Conservation (phyloP, 2,113 vertebrate genomes). For the Podocnemis expansa region DNA sequence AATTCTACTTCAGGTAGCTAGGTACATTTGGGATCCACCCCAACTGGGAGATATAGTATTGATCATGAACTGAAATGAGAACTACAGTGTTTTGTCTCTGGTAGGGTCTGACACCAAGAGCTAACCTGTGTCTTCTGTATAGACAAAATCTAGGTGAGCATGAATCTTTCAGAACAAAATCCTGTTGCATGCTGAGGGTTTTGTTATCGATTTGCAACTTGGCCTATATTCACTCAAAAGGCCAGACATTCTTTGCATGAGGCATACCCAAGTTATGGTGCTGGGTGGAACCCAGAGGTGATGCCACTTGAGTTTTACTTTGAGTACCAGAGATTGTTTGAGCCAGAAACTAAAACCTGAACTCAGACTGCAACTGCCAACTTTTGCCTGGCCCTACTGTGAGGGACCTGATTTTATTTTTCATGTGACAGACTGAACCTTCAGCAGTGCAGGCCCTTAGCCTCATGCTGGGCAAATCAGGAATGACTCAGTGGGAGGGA, state of each 20-base stretch:
- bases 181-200: not conserved
- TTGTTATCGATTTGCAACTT: not conserved
- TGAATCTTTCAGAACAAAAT: not conserved
- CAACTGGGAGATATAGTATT: not conserved
- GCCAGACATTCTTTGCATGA: too few relatives aligned
- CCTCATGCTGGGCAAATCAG: not conserved
- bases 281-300: not conserved
- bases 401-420: not conserved
- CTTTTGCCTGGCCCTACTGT: not conserved
- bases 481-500: not conserved
- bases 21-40: rapidly evolving
- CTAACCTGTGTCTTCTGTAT: not conserved
- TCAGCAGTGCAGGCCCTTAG: not conserved
- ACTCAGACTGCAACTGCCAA: not conserved
- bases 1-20: not conserved
- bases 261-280: not conserved
- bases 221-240: not conserved
- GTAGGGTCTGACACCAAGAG: not conserved
- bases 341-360: not conserved
- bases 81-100: rapidly evolving
- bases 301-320: not conserved
- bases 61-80: not conserved
- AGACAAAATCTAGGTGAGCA: not conserved
- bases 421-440: not conserved
- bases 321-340: not conserved